A percentile compares a stretch with the other conserved stretches of the same genome.
phyloP scores from a whole-genome alignment of 2,113 vertebrate genomes.

The Phalacrocorax brasilianus region DNA sequence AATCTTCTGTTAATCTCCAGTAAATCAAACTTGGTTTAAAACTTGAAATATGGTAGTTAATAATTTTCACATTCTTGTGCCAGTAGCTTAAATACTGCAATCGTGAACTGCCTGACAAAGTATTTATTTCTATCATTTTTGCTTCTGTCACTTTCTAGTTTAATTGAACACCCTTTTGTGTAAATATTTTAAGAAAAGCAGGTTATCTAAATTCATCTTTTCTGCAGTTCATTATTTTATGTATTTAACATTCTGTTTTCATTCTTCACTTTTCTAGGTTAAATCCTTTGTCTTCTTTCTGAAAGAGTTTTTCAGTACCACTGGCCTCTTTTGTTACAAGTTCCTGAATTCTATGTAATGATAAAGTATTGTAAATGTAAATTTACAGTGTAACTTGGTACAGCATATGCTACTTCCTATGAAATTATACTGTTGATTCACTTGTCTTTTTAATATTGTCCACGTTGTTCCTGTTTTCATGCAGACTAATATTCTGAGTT shows the following conservation, averaged over 20 bases:
- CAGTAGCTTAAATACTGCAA: background rate
- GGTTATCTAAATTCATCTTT: background rate
- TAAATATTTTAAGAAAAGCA: background rate
- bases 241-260: background rate
- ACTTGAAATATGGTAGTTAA: background rate
- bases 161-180: background rate
- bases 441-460: background rate
- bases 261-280: background rate
- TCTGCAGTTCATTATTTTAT: background rate
- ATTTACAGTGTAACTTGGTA: background rate
- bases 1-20: background rate
- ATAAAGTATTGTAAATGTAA: background rate
- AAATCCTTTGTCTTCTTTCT: background rate
- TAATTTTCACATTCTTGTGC: background rate
- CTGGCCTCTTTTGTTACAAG: too few species aligned
- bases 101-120: background rate
- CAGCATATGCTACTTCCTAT: background rate
- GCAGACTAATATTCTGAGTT: background rate
- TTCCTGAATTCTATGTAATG: background rate
- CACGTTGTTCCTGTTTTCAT: background rate
- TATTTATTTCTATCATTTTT: background rate
- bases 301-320: background rate
- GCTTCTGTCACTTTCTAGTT: background rate
- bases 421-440: background rate
- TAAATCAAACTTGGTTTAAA: background rate